Evolutionary conservation across 2,888 invertebrate species (phyloP).

Genomic region (Acanthopleura granulata): DNA sequence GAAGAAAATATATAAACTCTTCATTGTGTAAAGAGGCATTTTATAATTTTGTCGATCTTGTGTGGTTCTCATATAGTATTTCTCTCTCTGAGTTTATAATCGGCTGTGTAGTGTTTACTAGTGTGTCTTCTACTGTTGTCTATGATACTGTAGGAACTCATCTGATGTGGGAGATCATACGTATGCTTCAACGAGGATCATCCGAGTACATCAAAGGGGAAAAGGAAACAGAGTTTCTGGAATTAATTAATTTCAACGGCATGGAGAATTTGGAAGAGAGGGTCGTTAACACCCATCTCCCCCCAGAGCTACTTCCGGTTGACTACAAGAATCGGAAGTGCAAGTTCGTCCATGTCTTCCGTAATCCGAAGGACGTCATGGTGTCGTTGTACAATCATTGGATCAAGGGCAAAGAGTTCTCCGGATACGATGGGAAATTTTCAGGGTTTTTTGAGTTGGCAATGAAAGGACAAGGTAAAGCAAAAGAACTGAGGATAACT

Average conservation of each 20-base stretch:
- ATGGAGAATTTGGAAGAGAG: not conserved
- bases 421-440: not conserved
- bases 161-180: conserved; percentile 11
- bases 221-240: conserved; percentile 12
- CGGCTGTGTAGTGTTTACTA: too few relatives aligned
- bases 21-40: too few relatives aligned
- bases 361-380: conserved; percentile 15
- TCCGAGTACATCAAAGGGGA: not conserved
- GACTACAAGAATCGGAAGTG: not conserved
- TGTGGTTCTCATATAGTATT: too few relatives aligned
- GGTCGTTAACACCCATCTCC: conserved; percentile 9
- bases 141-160: conserved; percentile 14
- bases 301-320: conserved; percentile 12
- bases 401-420: not conserved
- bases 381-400: conserved; percentile 16
- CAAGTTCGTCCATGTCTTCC: conserved; percentile 11
- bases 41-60: too few relatives aligned
- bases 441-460: conserved; percentile 11
- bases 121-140: too few relatives aligned
- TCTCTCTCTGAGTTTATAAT: too few relatives aligned
- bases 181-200: not conserved
- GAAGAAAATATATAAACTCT: too few relatives aligned
- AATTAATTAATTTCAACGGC: not conserved
- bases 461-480: conserved; percentile 16
- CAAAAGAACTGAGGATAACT: too few relatives aligned